These are phyloP conservation scores for Drosophila helvetica DNA, from an alignment of 2,888 invertebrate genomes.

Conservation along the genomic window DNA sequence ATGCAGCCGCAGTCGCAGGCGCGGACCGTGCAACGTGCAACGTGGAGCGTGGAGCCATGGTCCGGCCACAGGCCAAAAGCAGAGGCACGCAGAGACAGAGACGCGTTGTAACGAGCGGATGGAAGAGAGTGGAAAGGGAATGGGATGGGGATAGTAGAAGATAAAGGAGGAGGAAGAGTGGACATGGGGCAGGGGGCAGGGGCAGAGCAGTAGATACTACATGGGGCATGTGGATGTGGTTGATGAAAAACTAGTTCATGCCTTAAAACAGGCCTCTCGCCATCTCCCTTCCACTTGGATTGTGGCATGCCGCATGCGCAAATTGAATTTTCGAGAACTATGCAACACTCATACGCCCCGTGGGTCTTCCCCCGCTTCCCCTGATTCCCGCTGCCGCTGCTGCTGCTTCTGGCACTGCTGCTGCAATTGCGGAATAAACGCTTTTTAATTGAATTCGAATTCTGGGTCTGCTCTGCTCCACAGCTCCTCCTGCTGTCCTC, in stretches of 20 bases:
- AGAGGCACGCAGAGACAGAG: constrained; percentile 2
- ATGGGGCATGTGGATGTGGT: constrained; percentile 11
- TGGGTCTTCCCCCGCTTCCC: constrained; percentile 56
- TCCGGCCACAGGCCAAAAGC: constrained; percentile 2
- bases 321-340: constrained; percentile 79
- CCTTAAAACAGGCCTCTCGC: constrained; percentile 29
- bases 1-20: neutral
- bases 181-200: neutral
- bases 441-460: constrained; percentile 80
- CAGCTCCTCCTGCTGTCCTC: constrained; percentile 48
- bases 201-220: neutral
- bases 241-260: constrained; percentile 58
- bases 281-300: constrained; percentile 4
- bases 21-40: neutral
- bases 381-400: neutral
- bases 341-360: constrained; percentile 80
- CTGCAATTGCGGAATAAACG: constrained; percentile 77
- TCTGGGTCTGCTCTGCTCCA: constrained; percentile 48
- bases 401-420: constrained; percentile 7
- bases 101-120: neutral
- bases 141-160: neutral
- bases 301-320: constrained; percentile 50
- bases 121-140: neutral
- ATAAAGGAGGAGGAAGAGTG: neutral
- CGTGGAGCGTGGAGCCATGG: neutral